phyloP scores from a whole-genome alignment of 1,140 invertebrate species.

The Magallana gigas region DNA sequence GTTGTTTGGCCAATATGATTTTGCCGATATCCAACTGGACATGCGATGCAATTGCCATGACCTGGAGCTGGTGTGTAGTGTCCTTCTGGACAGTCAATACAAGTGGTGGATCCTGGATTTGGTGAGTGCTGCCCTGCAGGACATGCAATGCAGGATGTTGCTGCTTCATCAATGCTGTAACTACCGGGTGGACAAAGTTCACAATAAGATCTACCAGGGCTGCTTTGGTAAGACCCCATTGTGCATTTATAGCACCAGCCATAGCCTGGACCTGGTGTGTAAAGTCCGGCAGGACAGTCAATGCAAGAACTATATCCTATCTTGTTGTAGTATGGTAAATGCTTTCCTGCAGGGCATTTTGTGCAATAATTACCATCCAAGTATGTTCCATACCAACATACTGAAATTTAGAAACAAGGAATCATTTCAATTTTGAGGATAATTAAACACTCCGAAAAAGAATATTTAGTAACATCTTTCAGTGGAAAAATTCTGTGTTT shows the following conservation, averaged over 20 bases:
- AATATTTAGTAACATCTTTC: too few relatives aligned
- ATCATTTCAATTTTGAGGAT: too few relatives aligned
- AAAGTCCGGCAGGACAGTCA: neutral
- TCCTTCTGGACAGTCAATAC: constrained; percentile 1
- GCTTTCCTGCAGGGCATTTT: neutral
- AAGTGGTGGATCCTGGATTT: neutral
- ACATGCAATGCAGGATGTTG: too few relatives aligned
- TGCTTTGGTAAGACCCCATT: neutral
- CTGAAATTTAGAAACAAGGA: neutral
- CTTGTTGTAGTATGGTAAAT: too few relatives aligned
- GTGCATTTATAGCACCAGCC: neutral
- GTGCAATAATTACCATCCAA: neutral
- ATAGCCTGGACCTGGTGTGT: neutral
- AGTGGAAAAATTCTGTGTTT: too few relatives aligned
- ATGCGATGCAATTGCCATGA: neutral
- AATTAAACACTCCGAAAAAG: too few relatives aligned
- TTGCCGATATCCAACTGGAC: neutral
- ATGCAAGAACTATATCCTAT: too few relatives aligned
- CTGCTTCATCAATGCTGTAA: too few relatives aligned
- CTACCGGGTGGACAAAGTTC: too few relatives aligned
- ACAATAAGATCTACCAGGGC: too few relatives aligned
- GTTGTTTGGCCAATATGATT: neutral
- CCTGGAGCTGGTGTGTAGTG: neutral
- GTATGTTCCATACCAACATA: neutral
- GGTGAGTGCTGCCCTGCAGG: too few relatives aligned